Conservation (phyloP, 2,888 invertebrate species). For the Gasteruption jaculator region DNA sequence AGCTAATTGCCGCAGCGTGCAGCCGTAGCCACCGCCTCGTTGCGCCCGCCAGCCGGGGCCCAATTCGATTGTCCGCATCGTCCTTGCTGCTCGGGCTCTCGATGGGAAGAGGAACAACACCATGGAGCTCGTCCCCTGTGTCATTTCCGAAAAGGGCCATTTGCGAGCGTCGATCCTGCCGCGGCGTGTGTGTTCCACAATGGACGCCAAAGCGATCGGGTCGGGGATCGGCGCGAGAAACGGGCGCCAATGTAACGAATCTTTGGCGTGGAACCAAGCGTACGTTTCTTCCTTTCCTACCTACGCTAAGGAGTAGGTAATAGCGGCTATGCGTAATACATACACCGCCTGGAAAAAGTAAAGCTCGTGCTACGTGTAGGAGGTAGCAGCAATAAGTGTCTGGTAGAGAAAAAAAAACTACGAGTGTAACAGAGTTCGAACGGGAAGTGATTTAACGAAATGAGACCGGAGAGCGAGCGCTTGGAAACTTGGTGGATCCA, state of each 20-base stretch:
- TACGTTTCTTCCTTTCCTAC: slow-evolving; percentile 42
- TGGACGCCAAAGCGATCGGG: not conserved
- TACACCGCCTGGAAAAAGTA: slow-evolving; percentile 4
- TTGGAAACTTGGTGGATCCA: no score
- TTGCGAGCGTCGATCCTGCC: no score
- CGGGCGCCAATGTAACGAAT: slow-evolving; percentile 45
- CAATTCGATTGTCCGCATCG: not conserved
- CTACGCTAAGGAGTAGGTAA: no score
- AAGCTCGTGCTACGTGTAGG: no score
- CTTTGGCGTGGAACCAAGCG: slow-evolving; percentile 52
- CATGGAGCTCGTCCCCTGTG: no score
- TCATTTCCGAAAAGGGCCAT: no score
- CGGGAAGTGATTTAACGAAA: no score
- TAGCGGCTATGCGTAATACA: slow-evolving; percentile 13
- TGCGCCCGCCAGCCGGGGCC: not conserved
- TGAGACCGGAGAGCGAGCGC: no score
- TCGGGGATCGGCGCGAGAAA: slow-evolving; percentile 1
- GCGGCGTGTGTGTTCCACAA: no score
- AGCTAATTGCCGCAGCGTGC: slow-evolving; percentile 26
- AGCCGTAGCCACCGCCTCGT: slow-evolving; percentile 1
- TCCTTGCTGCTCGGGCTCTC: no score
- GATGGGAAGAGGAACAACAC: no score
- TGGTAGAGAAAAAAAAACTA: not conserved
- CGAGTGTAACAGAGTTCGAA: slow-evolving; percentile 11
- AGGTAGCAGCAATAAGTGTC: slow-evolving; percentile 7